Conservation (phyloP, 2,113 vertebrate genomes). For the Todiramphus saurophagus region DNA sequence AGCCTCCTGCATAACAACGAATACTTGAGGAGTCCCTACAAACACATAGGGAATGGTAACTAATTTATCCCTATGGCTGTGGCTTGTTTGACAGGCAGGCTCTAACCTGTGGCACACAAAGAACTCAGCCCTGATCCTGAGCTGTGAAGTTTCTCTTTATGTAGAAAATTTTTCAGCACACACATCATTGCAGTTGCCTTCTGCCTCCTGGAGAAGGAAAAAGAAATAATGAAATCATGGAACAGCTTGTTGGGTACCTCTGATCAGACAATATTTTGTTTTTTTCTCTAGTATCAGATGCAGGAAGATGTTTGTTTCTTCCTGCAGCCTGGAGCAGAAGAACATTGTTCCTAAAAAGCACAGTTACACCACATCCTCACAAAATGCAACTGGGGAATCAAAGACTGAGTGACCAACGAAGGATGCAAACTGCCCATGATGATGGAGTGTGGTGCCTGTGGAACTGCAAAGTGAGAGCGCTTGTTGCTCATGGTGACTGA, state of each 20-base stretch:
- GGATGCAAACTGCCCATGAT: accelerated
- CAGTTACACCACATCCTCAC: neutral
- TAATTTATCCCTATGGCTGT: neutral
- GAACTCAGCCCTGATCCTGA: neutral
- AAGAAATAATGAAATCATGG: neutral
- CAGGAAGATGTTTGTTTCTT: slow-evolving; percentile 3
- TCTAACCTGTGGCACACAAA: neutral
- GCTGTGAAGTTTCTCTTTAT: neutral
- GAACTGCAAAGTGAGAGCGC: neutral
- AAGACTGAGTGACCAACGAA: neutral
- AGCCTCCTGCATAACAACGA: neutral
- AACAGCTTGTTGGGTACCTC: neutral
- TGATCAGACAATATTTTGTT: neutral
- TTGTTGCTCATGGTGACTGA: neutral
- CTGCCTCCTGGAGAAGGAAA: neutral
- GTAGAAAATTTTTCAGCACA: neutral
- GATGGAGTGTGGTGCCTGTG: accelerated
- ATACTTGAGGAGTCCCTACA: neutral
- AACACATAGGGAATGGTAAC: neutral
- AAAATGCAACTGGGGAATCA: neutral
- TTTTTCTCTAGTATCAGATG: neutral
- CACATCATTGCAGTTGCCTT: neutral
- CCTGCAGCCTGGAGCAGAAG: slow-evolving; percentile 21
- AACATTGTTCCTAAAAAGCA: neutral
- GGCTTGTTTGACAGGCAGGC: neutral